Evolutionary conservation across 2,797 vertebrate genomes (phyloP).

Genomic region (Australoheros facetus): DNA sequence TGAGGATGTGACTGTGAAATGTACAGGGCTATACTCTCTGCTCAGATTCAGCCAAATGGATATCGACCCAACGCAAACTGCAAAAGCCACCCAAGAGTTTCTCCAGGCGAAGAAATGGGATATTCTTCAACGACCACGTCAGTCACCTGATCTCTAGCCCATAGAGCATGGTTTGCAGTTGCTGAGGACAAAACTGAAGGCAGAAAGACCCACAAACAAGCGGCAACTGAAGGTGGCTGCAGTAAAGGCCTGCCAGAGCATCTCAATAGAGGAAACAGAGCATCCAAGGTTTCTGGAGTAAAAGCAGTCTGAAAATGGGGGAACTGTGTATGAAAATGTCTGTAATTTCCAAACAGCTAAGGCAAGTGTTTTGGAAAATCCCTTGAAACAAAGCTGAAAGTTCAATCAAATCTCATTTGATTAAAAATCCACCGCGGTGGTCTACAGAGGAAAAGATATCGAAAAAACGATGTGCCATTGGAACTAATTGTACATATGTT

Average conservation of each 20-base stretch:
- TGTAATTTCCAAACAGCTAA: background rate
- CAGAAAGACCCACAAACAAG: background rate
- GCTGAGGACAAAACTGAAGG: background rate
- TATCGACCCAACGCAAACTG: background rate
- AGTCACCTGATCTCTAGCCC: rapidly evolving
- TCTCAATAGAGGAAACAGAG: background rate
- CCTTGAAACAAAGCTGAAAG: background rate
- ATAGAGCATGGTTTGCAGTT: background rate
- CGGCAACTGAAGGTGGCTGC: background rate
- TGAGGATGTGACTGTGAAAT: background rate
- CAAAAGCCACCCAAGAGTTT: background rate
- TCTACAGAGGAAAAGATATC: background rate
- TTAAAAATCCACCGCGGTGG: too few relatives aligned
- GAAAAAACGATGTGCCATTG: background rate
- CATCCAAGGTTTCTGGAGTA: background rate
- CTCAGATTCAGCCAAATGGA: background rate
- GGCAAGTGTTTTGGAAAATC: too few relatives aligned
- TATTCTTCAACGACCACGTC: background rate
- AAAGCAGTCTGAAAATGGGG: background rate
- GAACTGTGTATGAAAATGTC: background rate
- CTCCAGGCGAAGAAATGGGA: background rate
- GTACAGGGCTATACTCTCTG: background rate
- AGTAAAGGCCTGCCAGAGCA: background rate
- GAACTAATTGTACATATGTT: too few relatives aligned
- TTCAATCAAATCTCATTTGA: background rate